Conservation (phyloP, 1,140 invertebrate genomes). For the Papilio dardanus region DNA sequence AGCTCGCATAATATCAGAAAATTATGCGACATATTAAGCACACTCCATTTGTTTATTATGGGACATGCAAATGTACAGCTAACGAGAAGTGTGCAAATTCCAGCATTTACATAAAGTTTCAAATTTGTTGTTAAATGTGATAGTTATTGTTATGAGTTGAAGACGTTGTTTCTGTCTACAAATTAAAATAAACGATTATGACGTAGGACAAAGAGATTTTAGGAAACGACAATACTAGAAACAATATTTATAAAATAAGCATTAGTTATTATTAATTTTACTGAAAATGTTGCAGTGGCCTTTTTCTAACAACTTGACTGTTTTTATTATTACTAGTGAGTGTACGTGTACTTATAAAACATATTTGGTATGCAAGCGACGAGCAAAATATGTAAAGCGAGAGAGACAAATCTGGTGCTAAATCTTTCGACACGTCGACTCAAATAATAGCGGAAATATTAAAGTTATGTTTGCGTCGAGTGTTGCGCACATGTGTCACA, state of each 20-base stretch:
- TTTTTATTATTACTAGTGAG: neutral
- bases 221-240: no score
- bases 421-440: slow-evolving; percentile 17
- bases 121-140: neutral
- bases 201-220: no score
- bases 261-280: no score
- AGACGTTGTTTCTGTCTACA: neutral
- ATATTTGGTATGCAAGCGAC: neutral
- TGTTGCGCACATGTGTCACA: neutral
- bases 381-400: neutral
- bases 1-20: neutral
- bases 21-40: slow-evolving; percentile 11
- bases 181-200: neutral
- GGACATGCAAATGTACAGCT: neutral
- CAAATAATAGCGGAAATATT: neutral
- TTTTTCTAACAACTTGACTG: no score
- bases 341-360: neutral
- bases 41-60: slow-evolving; percentile 1
- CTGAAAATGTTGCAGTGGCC: no score
- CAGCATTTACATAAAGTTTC: neutral
- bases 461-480: neutral
- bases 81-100: neutral
- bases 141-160: neutral
- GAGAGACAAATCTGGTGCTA: slow-evolving; percentile 5
- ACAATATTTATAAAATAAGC: no score